These are phyloP conservation scores for Pyralis farinalis DNA, from an alignment of 2,888 invertebrate species.

Conservation along the genomic window DNA sequence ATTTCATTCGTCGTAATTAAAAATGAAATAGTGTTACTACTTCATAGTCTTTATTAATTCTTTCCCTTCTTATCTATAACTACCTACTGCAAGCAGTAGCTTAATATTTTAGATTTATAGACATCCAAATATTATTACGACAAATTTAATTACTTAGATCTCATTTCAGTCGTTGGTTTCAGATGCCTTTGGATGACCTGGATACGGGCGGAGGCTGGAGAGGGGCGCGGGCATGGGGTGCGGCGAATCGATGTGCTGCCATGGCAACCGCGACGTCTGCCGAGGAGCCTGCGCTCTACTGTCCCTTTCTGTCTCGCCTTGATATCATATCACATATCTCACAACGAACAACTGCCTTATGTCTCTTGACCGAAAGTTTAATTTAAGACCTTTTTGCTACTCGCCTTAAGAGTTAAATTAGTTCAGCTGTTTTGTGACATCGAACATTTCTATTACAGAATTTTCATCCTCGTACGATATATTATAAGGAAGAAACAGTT, in stretches of 20 bases:
- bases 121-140: no score
- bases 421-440: constrained; percentile 3
- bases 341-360: constrained; percentile 29
- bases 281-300: constrained; percentile 79
- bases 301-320: constrained; percentile 79
- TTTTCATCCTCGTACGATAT: constrained; percentile 61
- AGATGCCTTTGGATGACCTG: constrained; percentile 69
- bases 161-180: constrained; percentile 30
- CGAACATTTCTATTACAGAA: constrained; percentile 27
- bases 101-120: no score
- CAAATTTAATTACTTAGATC: constrained; percentile 27
- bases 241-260: constrained; percentile 75
- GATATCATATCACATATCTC: constrained; percentile 74
- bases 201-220: constrained; percentile 61
- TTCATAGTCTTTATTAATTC: no score
- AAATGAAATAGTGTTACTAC: no score
- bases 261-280: constrained; percentile 79
- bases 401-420: constrained; percentile 22
- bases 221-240: constrained; percentile 39
- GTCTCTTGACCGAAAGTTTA: no score
- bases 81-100: no score
- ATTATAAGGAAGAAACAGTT: constrained; percentile 69
- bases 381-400: neutral
- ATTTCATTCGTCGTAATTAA: no score
- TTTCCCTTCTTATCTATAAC: no score